A percentile compares a stretch with the other conserved stretches of the same genome.
Evolutionary conservation across 1,140 invertebrate species (phyloP).

Genomic region (Aleiodes sp.): DNA sequence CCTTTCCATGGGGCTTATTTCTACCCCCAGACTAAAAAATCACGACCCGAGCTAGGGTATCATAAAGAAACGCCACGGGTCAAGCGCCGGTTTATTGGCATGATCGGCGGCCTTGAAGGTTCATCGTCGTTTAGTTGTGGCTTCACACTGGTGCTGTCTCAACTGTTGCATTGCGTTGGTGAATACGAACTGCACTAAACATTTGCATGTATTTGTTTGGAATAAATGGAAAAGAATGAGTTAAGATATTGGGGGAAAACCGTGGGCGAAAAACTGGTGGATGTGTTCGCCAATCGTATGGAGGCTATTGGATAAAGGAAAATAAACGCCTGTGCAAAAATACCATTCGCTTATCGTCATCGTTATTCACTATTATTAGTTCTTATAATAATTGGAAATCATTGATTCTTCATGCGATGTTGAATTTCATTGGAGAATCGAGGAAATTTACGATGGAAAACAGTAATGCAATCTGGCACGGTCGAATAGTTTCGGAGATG

Average conservation of each 20-base stretch:
- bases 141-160: neutral
- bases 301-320: neutral
- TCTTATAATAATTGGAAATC: neutral
- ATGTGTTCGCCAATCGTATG: neutral
- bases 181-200: neutral
- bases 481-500: no score
- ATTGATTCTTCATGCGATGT: neutral
- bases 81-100: conserved; percentile 39
- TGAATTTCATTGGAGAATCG: neutral
- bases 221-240: no score
- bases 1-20: conserved; percentile 1
- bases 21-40: conserved; percentile 31
- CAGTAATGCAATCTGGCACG: no score
- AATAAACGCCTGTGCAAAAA: neutral
- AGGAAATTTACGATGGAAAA: neutral
- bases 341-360: neutral
- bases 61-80: conserved; percentile 32
- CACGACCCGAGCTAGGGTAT: conserved; percentile 32
- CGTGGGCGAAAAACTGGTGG: conserved; percentile 4
- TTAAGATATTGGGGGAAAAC: conserved; percentile 30
- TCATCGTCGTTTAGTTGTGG: conserved; percentile 32
- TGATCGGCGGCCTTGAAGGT: conserved; percentile 39
- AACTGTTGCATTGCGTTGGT: neutral
- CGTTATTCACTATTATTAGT: neutral
- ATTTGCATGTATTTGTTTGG: neutral